These are phyloP conservation scores for Heteronetta atricapilla DNA, from an alignment of 2,113 vertebrate genomes.

Conservation along the genomic window DNA sequence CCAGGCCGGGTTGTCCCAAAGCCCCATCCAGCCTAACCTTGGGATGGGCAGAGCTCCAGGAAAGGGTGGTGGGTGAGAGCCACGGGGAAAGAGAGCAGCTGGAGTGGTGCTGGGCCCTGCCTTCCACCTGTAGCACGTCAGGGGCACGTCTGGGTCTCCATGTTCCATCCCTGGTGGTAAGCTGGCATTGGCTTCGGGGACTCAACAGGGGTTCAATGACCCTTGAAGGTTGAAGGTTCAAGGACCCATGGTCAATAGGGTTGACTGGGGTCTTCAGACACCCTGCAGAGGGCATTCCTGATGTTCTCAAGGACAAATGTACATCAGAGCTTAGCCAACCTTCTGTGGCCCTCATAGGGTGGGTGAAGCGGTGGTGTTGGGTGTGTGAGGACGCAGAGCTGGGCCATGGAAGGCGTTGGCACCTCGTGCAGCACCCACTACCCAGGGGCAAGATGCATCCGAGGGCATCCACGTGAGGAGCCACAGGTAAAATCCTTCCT, in stretches of 20 bases:
- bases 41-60: background rate
- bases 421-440: background rate
- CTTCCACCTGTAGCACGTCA: rapidly evolving
- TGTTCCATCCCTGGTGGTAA: background rate
- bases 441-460: background rate
- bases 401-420: background rate
- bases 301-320: background rate
- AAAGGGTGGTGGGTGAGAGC: background rate
- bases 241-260: background rate
- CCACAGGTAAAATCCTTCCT: background rate
- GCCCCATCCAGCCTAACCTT: background rate
- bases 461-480: background rate
- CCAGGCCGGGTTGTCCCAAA: background rate
- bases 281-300: background rate
- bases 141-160: rapidly evolving
- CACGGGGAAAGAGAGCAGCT: background rate
- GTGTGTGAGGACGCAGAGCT: background rate
- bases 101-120: background rate
- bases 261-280: background rate
- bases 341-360: no score
- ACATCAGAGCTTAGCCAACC: background rate
- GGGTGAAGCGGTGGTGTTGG: rapidly evolving
- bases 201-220: background rate
- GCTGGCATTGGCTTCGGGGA: background rate
- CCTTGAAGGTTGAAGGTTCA: no score